A percentile compares a stretch with the other conserved stretches of the same genome.
Conservation (phyloP, 2,113 vertebrate species). For the Sialia sialis region DNA sequence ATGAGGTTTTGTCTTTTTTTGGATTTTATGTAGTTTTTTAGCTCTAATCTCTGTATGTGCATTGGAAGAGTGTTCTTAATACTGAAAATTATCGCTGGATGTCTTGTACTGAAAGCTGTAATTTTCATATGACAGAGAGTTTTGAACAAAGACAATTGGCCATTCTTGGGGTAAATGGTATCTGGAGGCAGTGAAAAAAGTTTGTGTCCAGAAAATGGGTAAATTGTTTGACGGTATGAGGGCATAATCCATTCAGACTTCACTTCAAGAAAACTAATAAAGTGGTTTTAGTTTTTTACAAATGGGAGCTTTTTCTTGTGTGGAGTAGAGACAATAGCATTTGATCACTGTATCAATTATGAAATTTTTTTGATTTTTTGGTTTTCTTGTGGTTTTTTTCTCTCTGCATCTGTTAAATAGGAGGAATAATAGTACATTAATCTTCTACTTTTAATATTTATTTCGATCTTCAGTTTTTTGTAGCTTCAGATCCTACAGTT, state of each 20-base stretch:
- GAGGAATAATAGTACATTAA: background rate
- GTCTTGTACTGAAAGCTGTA: background rate
- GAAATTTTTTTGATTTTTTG: background rate
- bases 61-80: background rate
- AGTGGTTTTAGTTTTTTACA: background rate
- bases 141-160: background rate
- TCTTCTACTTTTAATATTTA: background rate
- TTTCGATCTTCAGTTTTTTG: slow-evolving; percentile 85
- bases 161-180: background rate
- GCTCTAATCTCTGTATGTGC: background rate
- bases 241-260: background rate
- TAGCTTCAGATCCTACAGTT: slow-evolving; percentile 95
- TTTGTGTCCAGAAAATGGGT: background rate
- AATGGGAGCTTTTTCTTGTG: background rate
- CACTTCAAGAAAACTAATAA: background rate
- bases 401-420: slow-evolving; percentile 16
- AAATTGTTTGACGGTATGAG: background rate
- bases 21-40: background rate
- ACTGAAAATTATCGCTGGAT: background rate
- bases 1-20: background rate
- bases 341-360: slow-evolving; percentile 27
- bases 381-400: background rate
- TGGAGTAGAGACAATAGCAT: background rate
- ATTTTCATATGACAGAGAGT: background rate
- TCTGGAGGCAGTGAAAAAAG: background rate